A percentile compares a stretch with the other conserved stretches of the same genome.
These are phyloP conservation scores for Taurulus bubalis DNA, from an alignment of 2,113 vertebrate species.

Conservation along the genomic window DNA sequence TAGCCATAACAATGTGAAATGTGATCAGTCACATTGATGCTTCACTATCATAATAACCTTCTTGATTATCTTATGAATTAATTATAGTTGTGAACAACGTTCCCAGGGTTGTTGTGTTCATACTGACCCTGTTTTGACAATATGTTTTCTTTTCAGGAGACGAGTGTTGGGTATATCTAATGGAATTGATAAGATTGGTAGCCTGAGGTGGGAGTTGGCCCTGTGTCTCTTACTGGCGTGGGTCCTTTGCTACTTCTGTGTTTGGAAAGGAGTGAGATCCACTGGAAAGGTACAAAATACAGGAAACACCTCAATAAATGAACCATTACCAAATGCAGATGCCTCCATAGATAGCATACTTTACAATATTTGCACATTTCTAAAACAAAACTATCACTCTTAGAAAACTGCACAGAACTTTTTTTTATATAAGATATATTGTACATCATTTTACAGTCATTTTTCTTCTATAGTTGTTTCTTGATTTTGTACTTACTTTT, in stretches of 20 bases:
- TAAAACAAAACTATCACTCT: neutral
- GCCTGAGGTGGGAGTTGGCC: conserved; percentile 78
- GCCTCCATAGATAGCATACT: neutral
- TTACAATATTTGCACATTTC: neutral
- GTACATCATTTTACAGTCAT: neutral
- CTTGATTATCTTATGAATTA: neutral
- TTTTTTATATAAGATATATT: neutral
- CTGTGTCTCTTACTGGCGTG: conserved; percentile 79
- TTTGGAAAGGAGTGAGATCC: conserved; percentile 83
- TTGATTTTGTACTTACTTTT: neutral
- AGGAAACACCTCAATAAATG: neutral
- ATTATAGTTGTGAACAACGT: neutral
- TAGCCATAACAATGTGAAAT: neutral
- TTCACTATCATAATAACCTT: neutral
- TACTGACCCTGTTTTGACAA: neutral
- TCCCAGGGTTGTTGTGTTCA: neutral
- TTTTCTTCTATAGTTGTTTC: neutral
- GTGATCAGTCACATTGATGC: conserved; percentile 1
- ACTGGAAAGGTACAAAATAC: conserved; percentile 77
- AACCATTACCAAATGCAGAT: neutral
- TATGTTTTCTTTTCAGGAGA: conserved; percentile 64
- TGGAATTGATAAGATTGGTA: conserved; percentile 85
- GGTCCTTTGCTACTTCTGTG: conserved; percentile 82
- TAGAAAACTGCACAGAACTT: neutral
- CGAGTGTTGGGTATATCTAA: conserved; percentile 86